phyloP scores from a whole-genome alignment of 2,113 vertebrate species.

The Orycteropus afer region DNA sequence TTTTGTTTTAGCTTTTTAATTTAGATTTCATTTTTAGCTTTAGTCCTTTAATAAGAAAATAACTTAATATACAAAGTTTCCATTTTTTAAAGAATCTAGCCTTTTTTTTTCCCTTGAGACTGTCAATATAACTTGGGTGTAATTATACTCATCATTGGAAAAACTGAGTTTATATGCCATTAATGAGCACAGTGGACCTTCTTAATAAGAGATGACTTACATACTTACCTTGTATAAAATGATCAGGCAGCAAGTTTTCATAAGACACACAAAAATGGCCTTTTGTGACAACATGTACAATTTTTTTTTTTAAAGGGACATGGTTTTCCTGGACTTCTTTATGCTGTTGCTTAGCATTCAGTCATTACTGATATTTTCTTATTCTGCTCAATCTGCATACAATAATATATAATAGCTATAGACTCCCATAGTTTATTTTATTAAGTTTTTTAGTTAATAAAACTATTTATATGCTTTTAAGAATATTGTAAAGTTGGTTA shows the following conservation, averaged over 20 bases:
- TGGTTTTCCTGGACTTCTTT: conserved; percentile 36
- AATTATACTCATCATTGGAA: background rate
- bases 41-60: conserved; percentile 38
- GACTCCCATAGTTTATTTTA: conserved; percentile 12
- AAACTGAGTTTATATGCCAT: conserved; percentile 7
- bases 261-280: background rate
- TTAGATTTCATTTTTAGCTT: conserved; percentile 54
- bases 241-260: background rate
- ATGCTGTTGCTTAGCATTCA: background rate
- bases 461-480: conserved; percentile 6
- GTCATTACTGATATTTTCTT: conserved; percentile 28
- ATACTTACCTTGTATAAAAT: conserved; percentile 15
- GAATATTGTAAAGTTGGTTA: background rate
- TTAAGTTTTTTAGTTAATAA: conserved; percentile 3
- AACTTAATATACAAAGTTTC: conserved; percentile 23
- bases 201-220: background rate
- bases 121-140: background rate
- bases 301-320: background rate
- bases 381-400: background rate
- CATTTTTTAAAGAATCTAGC: background rate
- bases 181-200: background rate
- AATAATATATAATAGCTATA: background rate
- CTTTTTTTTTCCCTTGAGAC: background rate
- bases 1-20: conserved; percentile 42
- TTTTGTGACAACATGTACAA: background rate